phyloP scores from a whole-genome alignment of 2,113 vertebrate species.

The Charina bottae region DNA sequence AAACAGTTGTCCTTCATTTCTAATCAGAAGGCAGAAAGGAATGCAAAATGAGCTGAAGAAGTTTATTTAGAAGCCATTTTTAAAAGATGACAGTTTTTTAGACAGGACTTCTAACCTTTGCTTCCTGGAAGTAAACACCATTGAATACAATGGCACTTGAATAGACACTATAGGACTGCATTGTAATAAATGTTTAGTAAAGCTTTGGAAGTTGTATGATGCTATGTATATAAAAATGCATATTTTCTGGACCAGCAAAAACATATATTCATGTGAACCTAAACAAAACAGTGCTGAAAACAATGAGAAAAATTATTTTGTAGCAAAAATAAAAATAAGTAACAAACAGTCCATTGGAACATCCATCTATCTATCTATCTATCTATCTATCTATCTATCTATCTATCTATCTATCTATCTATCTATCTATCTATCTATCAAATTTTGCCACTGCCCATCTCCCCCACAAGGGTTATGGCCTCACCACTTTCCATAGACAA shows the following conservation, averaged over 20 bases:
- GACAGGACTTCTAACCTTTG: not conserved
- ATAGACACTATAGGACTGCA: not conserved
- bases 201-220: constrained; percentile 25
- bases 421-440: too few species aligned
- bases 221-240: not conserved
- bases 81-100: not conserved
- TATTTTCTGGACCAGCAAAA: not conserved
- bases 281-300: not conserved
- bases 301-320: not conserved
- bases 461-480: not conserved
- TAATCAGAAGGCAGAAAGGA: constrained; percentile 37
- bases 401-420: too few species aligned
- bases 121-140: not conserved
- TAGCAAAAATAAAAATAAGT: not conserved
- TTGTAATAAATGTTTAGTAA: constrained; percentile 5
- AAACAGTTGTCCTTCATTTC: constrained; percentile 50
- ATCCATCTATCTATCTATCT: too few species aligned
- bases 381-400: too few species aligned
- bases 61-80: not conserved
- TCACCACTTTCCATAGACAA: not conserved
- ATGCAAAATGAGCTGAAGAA: constrained; percentile 29
- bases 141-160: not conserved
- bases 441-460: too few species aligned
- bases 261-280: not conserved
- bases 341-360: not conserved